Percentiles rank a stretch among this genome's conserved stretches.
Evolutionary conservation across 1,140 invertebrate genomes (phyloP).

Genomic region (Platyura marginata): DNA sequence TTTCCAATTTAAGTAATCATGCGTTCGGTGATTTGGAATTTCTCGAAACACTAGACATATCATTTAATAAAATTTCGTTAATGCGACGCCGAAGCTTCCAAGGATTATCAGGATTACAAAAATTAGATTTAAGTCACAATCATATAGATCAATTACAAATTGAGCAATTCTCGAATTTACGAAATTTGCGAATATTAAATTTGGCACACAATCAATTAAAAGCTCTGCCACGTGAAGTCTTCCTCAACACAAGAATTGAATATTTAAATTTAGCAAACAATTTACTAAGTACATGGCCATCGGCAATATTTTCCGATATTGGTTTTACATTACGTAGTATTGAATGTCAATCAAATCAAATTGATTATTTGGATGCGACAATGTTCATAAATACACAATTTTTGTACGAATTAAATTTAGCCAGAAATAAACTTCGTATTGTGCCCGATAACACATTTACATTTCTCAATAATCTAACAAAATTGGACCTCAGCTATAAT

Average conservation of each 20-base stretch:
- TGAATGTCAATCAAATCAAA: slow-evolving; percentile 57
- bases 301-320: slow-evolving; percentile 47
- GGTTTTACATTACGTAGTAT: slow-evolving; percentile 56
- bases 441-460: slow-evolving; percentile 79
- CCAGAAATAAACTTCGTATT: slow-evolving; percentile 62
- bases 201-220: slow-evolving; percentile 56
- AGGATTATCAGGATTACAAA: slow-evolving; percentile 50
- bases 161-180: slow-evolving; percentile 65
- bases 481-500: slow-evolving; percentile 64
- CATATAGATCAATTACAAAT: slow-evolving; percentile 52
- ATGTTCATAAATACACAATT: slow-evolving; percentile 68
- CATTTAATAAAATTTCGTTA: slow-evolving; percentile 52
- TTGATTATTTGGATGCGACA: slow-evolving; percentile 74
- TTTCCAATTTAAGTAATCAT: slow-evolving; percentile 46
- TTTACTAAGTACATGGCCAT: slow-evolving; percentile 54
- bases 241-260: slow-evolving; percentile 60
- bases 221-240: slow-evolving; percentile 57
- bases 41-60: slow-evolving; percentile 53
- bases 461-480: slow-evolving; percentile 54
- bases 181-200: slow-evolving; percentile 54
- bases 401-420: slow-evolving; percentile 57
- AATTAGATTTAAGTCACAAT: slow-evolving; percentile 64
- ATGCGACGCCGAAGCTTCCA: slow-evolving; percentile 55
- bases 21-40: slow-evolving; percentile 46
- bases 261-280: slow-evolving; percentile 64